These are phyloP conservation scores for Hirtodrosophila trivittata DNA, from an alignment of 2,888 invertebrate genomes.

Conservation along the genomic window DNA sequence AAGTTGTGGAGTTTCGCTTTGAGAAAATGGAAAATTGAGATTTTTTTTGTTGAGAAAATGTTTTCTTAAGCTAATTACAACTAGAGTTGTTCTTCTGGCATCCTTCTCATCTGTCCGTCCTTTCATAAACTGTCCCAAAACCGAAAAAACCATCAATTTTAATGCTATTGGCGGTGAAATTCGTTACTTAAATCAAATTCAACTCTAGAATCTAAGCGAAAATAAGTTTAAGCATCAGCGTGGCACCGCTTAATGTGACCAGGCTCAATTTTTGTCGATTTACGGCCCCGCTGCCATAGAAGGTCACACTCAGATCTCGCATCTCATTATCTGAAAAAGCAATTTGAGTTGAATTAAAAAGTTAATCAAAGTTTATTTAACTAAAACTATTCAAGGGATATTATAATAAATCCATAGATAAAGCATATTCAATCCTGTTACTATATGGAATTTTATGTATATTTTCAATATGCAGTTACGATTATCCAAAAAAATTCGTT, in stretches of 20 bases:
- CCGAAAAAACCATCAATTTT: constrained; percentile 37
- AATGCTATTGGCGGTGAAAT: constrained; percentile 77
- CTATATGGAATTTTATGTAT: constrained; percentile 6
- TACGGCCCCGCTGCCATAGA: constrained; percentile 81
- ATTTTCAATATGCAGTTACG: constrained; percentile 47
- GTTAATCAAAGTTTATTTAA: constrained; percentile 4
- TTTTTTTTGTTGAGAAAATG: constrained; percentile 38
- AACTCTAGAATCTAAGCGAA: constrained; percentile 49
- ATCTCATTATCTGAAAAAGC: constrained; percentile 82
- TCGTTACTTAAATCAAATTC: constrained; percentile 65
- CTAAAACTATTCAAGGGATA: constrained; percentile 4
- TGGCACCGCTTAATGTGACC: constrained; percentile 61
- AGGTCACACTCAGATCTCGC: constrained; percentile 84
- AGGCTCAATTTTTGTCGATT: constrained; percentile 55
- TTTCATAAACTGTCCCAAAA: constrained; percentile 25
- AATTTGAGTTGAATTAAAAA: no score
- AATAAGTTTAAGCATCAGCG: constrained; percentile 59
- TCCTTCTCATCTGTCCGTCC: constrained; percentile 1
- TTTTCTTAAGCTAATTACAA: constrained; percentile 52
- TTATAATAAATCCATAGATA: constrained; percentile 18
- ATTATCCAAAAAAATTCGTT: constrained; percentile 36
- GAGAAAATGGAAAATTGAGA: constrained; percentile 47
- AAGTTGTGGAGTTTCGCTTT: constrained; percentile 20
- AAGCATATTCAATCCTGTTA: no score
- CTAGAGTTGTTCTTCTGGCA: constrained; percentile 24